Evolutionary conservation across 2,888 invertebrate genomes (phyloP), one percentile per base, ranked within the genome.

Genomic region (Dyspetes luteomarginatus): DNA sequence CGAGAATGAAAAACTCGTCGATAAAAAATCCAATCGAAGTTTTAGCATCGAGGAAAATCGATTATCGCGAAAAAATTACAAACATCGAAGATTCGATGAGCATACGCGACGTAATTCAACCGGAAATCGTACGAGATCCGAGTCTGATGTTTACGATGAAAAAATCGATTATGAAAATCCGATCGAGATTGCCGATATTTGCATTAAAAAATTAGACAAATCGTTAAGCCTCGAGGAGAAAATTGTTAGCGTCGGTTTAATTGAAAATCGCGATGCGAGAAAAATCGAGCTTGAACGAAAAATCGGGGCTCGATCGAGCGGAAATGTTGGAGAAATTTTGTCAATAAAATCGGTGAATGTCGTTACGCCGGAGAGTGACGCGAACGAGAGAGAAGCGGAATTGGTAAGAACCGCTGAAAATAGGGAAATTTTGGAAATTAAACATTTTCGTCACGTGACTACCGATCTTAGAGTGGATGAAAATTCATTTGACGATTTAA

Each of bases 121-220:
- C 1, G 60, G 36, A 1, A 41, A 60, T 60, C 41, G 41, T 0
- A 12, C 22, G 41, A 19, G 36, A 24, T 30, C 68, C 3, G 36
- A 68, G 1, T 52, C 68, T 3, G 43, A 64, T 3, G 4, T 55
- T 4, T n/a, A 9, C 55, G 9, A n/a, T n/a, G 17, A 55, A n/a
- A 15, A 12, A 4, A 9, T 4, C 4, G 22, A 50, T 17, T 43
- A 7, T 7, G 22, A 4, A 2, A 12, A 22, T 30, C 41, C 22
- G 19, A 26, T 1, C 4, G 45, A 30, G 12, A 41, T 9, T 15
- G 22, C 7, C 19, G 9, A 43, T 1, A 28, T 36, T 4, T 55
- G 9, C 52, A 43, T 79, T 36, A 68, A 30, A 24, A 56, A 26
- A 50, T 36, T 74, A 17, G 52, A 78, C n/a, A 78, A 78, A 36